Conservation (phyloP, 1,140 invertebrate genomes). For the Delia radicum region DNA sequence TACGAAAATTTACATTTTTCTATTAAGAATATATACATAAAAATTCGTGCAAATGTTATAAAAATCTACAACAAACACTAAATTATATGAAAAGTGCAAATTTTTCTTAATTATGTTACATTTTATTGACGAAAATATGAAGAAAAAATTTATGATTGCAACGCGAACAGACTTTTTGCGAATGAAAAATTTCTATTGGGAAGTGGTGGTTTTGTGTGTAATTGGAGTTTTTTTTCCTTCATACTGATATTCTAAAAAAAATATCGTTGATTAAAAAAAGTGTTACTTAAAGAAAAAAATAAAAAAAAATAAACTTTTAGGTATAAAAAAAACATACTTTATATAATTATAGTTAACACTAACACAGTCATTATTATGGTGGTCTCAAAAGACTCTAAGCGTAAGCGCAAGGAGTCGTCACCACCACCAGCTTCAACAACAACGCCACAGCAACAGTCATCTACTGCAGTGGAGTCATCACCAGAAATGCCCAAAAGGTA, state of each 20-base stretch:
- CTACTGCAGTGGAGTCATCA: conserved; percentile 49
- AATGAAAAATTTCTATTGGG: conserved; percentile 26
- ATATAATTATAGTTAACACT: background rate
- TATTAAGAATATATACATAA: background rate
- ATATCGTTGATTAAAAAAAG: conserved; percentile 10
- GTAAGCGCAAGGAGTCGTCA: conserved; percentile 52
- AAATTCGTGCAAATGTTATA: conserved; percentile 8
- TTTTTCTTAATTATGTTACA: background rate
- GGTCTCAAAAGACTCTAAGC: conserved; percentile 53
- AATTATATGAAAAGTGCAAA: background rate
- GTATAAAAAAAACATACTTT: background rate
- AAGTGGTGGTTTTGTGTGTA: conserved; percentile 31
- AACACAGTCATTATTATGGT: conserved; percentile 47
- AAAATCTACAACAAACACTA: background rate
- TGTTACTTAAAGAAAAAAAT: background rate
- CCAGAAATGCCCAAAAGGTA: conserved; percentile 55
- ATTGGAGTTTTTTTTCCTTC: conserved; percentile 28
- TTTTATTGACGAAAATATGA: conserved; percentile 22
- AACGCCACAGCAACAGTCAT: conserved; percentile 34
- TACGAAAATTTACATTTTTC: conserved; percentile 18
- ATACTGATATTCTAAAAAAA: background rate
- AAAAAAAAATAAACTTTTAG: background rate
- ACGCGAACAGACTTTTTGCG: conserved; percentile 27
- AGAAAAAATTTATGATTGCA: conserved; percentile 15
- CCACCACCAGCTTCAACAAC: conserved; percentile 35